phyloP scores from a whole-genome alignment of 2,113 vertebrate genomes.

The Pandion haliaetus region DNA sequence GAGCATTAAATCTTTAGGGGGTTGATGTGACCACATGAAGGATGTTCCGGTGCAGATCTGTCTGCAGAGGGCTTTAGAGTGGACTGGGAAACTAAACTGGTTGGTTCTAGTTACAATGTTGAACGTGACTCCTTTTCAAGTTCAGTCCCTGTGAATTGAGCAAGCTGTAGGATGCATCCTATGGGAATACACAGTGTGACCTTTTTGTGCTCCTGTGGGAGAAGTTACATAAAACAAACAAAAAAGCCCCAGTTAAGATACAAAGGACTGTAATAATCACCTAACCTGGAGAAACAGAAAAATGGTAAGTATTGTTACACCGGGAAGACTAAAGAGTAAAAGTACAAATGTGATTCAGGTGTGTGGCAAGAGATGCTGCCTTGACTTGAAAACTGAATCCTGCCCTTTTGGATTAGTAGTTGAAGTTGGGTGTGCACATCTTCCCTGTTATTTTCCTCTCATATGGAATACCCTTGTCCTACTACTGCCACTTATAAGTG shows the following conservation, averaged over 20 bases:
- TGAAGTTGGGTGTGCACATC: not conserved
- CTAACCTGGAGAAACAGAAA: not conserved
- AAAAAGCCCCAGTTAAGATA: accelerated
- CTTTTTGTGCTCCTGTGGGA: not conserved
- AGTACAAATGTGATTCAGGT: not conserved
- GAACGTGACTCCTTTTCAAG: accelerated
- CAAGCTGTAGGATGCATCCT: not conserved
- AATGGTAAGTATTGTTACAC: accelerated
- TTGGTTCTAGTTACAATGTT: not conserved
- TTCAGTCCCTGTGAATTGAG: not conserved
- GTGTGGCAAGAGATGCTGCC: not conserved
- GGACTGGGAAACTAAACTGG: not conserved
- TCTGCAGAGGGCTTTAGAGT: not conserved
- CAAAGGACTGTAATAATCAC: not conserved
- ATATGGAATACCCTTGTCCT: not conserved
- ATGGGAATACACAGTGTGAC: not conserved
- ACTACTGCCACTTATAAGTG: not conserved
- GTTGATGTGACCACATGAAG: accelerated
- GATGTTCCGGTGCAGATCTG: not conserved
- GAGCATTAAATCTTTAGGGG: too few species aligned
- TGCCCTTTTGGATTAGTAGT: not conserved
- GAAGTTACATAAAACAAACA: not conserved
- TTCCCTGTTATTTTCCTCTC: not conserved
- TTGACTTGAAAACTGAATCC: not conserved
- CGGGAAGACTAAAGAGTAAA: not conserved